Evolutionary conservation across 1,140 invertebrate species (phyloP), one percentile per base, ranked within the genome.

Genomic region (Drosophila kikkawai): DNA sequence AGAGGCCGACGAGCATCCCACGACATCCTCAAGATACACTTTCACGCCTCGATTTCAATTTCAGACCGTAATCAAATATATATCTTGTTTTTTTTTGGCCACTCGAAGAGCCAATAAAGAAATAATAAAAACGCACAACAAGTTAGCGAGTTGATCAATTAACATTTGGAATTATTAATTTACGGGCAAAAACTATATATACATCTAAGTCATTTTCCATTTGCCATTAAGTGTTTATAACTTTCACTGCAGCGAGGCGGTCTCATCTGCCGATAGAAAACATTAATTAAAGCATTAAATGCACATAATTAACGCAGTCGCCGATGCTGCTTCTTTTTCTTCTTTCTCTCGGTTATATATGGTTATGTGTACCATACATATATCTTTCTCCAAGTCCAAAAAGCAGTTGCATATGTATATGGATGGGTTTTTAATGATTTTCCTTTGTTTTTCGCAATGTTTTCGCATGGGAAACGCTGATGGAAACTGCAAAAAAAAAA

Each of bases 281-380:
- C 78, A 85, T 81, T 84, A 84, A 85, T 85, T 81, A 81, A 85
- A 78, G 66, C 82, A 85, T 85, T 85, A 67, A 85, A 85, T 85
- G 69, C 82, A 81, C 82, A 85, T 85, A 85, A 85, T 85, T 81
- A 85, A 80, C 58, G 75, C 77, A 59, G 64, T 66, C 39, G 64
- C 36, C 48, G 64, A 60, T 69, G 36, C 71, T 79, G 73, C 57
- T 65, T 66, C 70, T 51, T 51, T 50, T 64, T 66, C 55, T 51
- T 76, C 51, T 76, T 59, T 75, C 37, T 63, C 56, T 39, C 60
- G 34, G 34, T 55, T 34, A 50, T 47, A 76, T 64, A 81, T 71
- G 79, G 71, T 37, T 29, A 48, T 60, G 12, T 29, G 22, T 22
- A n/a, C n/a, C n/a, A n/a, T n/a, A 22, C 22, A 15, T 26, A 50